phyloP scores from a whole-genome alignment of 2,113 vertebrate genomes.

The Dascyllus trimaculatus region DNA sequence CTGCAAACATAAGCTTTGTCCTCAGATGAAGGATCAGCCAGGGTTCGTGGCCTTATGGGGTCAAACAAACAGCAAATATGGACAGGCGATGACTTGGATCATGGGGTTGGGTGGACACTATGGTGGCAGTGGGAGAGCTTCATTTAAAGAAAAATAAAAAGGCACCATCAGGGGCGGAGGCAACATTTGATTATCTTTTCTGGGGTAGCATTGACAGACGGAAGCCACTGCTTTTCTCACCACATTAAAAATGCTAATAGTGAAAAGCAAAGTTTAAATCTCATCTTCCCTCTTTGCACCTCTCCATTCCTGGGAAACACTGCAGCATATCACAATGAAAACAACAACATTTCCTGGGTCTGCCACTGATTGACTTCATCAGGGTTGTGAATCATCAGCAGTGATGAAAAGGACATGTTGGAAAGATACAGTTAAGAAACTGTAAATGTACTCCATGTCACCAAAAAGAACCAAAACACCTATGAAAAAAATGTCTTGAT shows the following conservation, averaged over 20 bases:
- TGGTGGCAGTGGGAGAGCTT: slow-evolving; percentile 28
- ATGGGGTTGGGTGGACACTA: slow-evolving; percentile 59
- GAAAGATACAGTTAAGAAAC: background rate
- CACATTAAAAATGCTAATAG: background rate
- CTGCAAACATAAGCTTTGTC: slow-evolving; percentile 84
- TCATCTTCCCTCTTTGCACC: slow-evolving; percentile 25
- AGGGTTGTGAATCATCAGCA: slow-evolving; percentile 11
- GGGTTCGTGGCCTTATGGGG: slow-evolving; percentile 73
- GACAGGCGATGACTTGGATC: slow-evolving; percentile 63
- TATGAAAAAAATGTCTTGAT: too few relatives aligned
- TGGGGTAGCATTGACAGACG: background rate
- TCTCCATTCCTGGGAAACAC: slow-evolving; percentile 24
- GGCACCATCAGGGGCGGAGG: background rate
- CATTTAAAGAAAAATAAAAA: slow-evolving; percentile 15
- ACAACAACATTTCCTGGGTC: slow-evolving; percentile 52
- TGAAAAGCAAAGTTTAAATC: slow-evolving; percentile 5
- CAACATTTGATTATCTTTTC: background rate
- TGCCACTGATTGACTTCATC: too few relatives aligned
- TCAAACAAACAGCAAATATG: slow-evolving; percentile 83
- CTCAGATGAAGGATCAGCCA: slow-evolving; percentile 81
- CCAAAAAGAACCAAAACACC: too few relatives aligned
- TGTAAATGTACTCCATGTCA: background rate
- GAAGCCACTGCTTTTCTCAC: background rate
- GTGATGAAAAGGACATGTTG: background rate
- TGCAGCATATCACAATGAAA: slow-evolving; percentile 61